These are phyloP conservation scores for Crossocerus cetratus DNA, from an alignment of 2,888 invertebrate genomes.

Conservation along the genomic window DNA sequence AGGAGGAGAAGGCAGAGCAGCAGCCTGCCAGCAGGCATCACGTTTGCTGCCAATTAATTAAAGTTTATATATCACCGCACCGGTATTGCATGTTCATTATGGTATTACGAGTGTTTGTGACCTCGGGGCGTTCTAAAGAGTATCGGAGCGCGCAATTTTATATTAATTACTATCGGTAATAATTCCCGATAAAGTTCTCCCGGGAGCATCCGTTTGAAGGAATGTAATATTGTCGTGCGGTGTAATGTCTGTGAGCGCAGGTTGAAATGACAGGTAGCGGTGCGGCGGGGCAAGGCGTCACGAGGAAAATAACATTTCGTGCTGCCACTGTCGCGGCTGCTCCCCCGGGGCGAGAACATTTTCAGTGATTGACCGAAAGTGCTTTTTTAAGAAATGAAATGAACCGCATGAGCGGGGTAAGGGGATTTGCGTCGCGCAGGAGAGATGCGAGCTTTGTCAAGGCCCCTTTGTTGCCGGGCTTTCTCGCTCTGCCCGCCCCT, in stretches of 20 bases:
- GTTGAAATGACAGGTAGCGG: no score
- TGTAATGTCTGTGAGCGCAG: no score
- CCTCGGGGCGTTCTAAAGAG: no score
- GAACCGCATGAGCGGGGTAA: not conserved
- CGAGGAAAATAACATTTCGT: not conserved
- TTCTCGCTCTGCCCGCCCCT: not conserved
- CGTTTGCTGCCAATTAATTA: not conserved
- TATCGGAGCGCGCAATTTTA: no score
- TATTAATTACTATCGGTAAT: no score
- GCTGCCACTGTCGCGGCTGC: conserved; percentile 10
- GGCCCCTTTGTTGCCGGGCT: not conserved
- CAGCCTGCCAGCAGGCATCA: not conserved
- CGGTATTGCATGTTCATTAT: no score
- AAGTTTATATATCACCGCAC: not conserved
- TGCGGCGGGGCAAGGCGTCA: no score
- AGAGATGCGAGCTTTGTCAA: conserved; percentile 4
- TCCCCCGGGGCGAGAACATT: conserved; percentile 5
- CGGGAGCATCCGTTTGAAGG: no score
- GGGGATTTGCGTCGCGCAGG: not conserved
- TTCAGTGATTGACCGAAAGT: conserved; percentile 22
- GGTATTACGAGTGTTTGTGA: no score
- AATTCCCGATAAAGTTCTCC: no score
- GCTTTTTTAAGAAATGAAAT: conserved; percentile 19
- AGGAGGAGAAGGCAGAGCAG: no score
- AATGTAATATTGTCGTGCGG: no score